Base-by-base conservation (phyloP, 2,888 invertebrate species). In the Mystacides longicornis region DNA sequence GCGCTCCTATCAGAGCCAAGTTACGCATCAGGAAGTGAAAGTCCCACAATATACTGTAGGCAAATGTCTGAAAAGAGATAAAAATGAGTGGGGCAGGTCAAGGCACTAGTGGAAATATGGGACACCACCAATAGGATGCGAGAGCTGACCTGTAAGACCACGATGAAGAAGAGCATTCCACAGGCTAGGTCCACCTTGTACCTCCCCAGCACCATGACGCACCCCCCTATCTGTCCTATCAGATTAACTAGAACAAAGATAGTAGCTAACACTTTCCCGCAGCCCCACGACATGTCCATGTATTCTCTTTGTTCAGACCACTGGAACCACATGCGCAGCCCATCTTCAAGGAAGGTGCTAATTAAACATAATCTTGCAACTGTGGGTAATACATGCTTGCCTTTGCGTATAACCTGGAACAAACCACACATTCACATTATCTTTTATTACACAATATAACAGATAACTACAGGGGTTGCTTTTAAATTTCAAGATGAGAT, bases 301-400 rank as follows among this genome's bases (percentile, higher is more conserved):
- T 96, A 98, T 70, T 96, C 95, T 45, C 94, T 81, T 72, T 97
- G 97, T 68, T 98, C 96, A 53, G 84, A 84, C 97, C 97, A 98
- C 72, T 99, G 99, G 68, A 93, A 89, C 89, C 95, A 99, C 99
- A 99, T 99, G 59, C 99, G 85, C 58, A 99, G 81, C 1, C 99
- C 99, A 80, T 99, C 99, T 76, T 99, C 99, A 60, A 99, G 80
- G 78, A 99, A 99, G 65, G 99, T 99, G 65, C 96, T 94, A 69
- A 99, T 95, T 58, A 99, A 83, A 72, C 97, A 99, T 59, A 99
- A 77, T 62, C 99, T 84, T 14, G 98, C 98, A 64, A 96, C 82
- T 63, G 96, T 96, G 22, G 99, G 99, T 64, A 99, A 78, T 62
- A 98, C 81, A 73, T 89, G 81, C 73, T 96, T 96, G 64, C 93